Evolutionary conservation across 1,140 invertebrate genomes (phyloP).

Genomic region (Nautilus pompilius): DNA sequence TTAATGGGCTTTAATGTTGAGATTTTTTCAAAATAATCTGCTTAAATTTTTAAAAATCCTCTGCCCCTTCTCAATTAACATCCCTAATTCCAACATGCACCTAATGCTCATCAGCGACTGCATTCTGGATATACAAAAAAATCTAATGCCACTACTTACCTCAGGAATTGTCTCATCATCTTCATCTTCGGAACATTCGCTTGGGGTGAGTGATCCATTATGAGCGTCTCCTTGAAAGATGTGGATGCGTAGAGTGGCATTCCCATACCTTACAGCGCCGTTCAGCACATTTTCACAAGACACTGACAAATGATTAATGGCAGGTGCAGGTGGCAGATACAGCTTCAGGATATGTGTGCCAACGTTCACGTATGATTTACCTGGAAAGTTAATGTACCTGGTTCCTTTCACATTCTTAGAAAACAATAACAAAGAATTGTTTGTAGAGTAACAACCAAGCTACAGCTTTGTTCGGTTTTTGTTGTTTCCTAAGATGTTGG

Average conservation of each 20-base stretch:
- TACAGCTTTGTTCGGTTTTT: neutral
- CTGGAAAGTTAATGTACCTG: conserved; percentile 32
- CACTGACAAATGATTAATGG: conserved; percentile 32
- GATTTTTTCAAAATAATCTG: neutral
- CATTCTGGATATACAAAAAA: neutral
- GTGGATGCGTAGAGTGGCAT: conserved; percentile 40
- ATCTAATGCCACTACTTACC: conserved; percentile 15
- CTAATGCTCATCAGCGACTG: neutral
- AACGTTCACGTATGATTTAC: conserved; percentile 34
- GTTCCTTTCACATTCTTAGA: conserved; percentile 28
- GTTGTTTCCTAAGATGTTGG: neutral
- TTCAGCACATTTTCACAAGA: conserved; percentile 23
- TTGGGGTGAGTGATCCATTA: conserved; percentile 48
- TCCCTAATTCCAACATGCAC: neutral
- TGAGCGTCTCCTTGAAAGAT: conserved; percentile 46
- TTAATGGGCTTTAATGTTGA: neutral
- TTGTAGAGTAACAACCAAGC: neutral
- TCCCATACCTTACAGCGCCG: conserved; percentile 39
- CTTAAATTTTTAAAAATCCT: neutral
- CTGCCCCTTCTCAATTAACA: neutral
- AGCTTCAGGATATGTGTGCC: conserved; percentile 48
- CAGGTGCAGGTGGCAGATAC: conserved; percentile 43
- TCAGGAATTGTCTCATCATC: conserved; percentile 45
- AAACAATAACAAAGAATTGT: conserved; percentile 8
- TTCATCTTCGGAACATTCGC: conserved; percentile 47